phyloP scores from a whole-genome alignment of 1,140 invertebrate genomes.

The Drosophila lini region DNA sequence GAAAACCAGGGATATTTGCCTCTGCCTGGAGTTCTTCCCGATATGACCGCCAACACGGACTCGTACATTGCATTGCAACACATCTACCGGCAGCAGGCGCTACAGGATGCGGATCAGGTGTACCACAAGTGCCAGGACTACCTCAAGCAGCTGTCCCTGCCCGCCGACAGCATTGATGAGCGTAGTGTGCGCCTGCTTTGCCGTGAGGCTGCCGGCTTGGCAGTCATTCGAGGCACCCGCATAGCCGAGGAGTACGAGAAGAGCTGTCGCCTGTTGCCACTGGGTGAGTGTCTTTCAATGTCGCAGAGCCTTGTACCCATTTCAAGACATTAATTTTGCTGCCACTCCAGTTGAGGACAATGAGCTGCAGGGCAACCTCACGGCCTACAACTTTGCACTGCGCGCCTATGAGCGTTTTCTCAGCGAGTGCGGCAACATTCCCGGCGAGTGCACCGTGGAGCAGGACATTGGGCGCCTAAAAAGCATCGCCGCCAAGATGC shows the following conservation, averaged over 20 bases:
- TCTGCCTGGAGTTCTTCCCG: constrained; percentile 95
- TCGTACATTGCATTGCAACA: constrained; percentile 96
- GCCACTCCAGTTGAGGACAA: constrained; percentile 67
- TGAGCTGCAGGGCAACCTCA: constrained; percentile 91
- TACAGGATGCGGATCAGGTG: constrained; percentile 92
- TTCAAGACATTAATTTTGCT: neutral
- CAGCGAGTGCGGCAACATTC: constrained; percentile 94
- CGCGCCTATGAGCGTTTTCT: constrained; percentile 96
- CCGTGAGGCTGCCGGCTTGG: constrained; percentile 92
- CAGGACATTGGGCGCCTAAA: constrained; percentile 95
- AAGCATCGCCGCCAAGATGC: constrained; percentile 90
- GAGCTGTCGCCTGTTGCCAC: constrained; percentile 64
- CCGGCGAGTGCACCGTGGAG: constrained; percentile 96
- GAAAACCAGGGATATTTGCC: constrained; percentile 94
- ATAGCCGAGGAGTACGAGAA: constrained; percentile 91
- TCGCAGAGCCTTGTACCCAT: too few species aligned
- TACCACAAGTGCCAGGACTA: constrained; percentile 92
- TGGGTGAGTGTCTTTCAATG: constrained; percentile 38
- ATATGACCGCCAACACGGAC: constrained; percentile 98
- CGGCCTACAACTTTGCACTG: constrained; percentile 96
- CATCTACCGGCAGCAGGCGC: constrained; percentile 94
- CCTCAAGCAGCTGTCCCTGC: constrained; percentile 90
- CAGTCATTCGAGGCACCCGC: constrained; percentile 91
- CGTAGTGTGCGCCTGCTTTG: constrained; percentile 93
- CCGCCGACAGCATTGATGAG: constrained; percentile 90